Evolutionary conservation across 2,888 invertebrate species (phyloP), one percentile per base, ranked within the genome.

Genomic region (Odontocolon sp.): DNA sequence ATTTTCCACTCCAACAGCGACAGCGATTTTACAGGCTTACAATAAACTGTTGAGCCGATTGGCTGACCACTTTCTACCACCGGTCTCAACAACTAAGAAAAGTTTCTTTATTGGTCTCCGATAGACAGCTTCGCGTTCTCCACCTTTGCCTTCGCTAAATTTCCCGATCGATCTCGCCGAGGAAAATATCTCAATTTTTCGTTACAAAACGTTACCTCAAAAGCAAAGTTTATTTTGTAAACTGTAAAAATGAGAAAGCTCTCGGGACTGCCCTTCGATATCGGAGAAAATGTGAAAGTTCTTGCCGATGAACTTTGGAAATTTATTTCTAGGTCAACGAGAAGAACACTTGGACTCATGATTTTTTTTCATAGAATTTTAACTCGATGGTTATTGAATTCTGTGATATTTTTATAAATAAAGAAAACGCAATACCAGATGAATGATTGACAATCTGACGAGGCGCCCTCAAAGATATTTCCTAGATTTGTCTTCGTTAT

Each of bases 51-150:
- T 66, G 80, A 83, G 84, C 87, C 79, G 77, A 89, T 89, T 89
- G 89, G 89, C 84, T 86, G 89, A 87, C 87, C 84, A 88, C 89
- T 89, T 89, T 89, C 89, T 89, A 88, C 79, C 82, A 82, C 67
- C 79, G 73, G 78, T 74, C 74, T 77, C 79, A 31, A 56, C 63
- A 38, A 63, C 76, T 76, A 80, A 83, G 82, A 82, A 83, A 84
- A 83, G 82, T 82, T 78, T 80, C 80, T 81, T 83, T 56, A 45
- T 67, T 68, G 47, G 59, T 38, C 33, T 56, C 26, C 56, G 31
- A 18, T 38, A 47, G 31, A 33, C 16, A 16, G 33, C 1, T 18
- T n/a, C n/a, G n/a, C n/a, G n/a, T n/a, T n/a, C n/a, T n/a, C n/a
- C n/a, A n/a, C n/a, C n/a, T n/a, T n/a, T n/a, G n/a, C 21, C 33